These are phyloP conservation scores for Hyles vespertilio DNA, from an alignment of 1,140 invertebrate species.

Conservation along the genomic window DNA sequence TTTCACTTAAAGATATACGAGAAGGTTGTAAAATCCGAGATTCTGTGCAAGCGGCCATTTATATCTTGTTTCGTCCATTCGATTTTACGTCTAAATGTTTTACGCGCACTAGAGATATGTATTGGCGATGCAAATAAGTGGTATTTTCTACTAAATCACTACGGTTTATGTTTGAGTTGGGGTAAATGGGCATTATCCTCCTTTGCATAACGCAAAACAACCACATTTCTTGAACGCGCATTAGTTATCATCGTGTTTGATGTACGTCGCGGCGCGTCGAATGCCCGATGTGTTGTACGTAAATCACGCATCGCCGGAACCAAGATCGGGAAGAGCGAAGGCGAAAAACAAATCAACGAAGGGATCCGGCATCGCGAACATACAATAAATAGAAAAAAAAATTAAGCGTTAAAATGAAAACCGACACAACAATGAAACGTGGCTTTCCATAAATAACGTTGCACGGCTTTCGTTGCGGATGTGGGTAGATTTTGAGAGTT, in stretches of 20 bases:
- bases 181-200: slow-evolving; percentile 47
- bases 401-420: slow-evolving; percentile 70
- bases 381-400: slow-evolving; percentile 64
- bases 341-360: slow-evolving; percentile 53
- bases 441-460: slow-evolving; percentile 72
- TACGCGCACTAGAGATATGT: slow-evolving; percentile 43
- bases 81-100: slow-evolving; percentile 54
- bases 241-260: slow-evolving; percentile 40
- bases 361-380: slow-evolving; percentile 49
- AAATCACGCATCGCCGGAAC: slow-evolving; percentile 52
- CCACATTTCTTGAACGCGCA: slow-evolving; percentile 44
- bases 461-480: slow-evolving; percentile 67
- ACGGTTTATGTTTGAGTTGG: slow-evolving; percentile 38
- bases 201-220: slow-evolving; percentile 49
- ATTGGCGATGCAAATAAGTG: slow-evolving; percentile 64
- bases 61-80: slow-evolving; percentile 59
- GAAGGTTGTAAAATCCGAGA: slow-evolving; percentile 51
- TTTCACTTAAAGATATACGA: slow-evolving; percentile 49
- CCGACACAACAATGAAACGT: slow-evolving; percentile 71
- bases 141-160: slow-evolving; percentile 59
- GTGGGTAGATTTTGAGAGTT: slow-evolving; percentile 71
- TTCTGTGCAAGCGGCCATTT: slow-evolving; percentile 46
- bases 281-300: slow-evolving; percentile 36
- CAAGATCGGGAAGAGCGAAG: slow-evolving; percentile 38
- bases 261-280: slow-evolving; percentile 42